Evolutionary conservation across 2,888 invertebrate genomes (phyloP).

Genomic region (Callyntrura guangdongensis): DNA sequence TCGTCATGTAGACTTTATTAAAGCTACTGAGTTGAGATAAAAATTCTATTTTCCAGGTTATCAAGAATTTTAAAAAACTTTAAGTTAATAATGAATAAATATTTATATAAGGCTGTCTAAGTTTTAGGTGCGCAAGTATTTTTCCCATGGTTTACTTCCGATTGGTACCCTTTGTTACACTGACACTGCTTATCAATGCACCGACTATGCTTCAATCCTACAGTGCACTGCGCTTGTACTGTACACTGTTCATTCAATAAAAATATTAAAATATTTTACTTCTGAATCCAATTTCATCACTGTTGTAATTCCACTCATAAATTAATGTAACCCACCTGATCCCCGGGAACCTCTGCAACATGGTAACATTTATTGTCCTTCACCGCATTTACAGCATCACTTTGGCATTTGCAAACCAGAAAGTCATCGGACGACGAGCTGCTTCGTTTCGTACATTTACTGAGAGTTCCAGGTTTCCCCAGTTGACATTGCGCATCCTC

Average conservation of each 20-base stretch:
- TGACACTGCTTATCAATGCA: not conserved
- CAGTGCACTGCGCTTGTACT: conserved; percentile 22
- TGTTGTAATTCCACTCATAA: too few relatives aligned
- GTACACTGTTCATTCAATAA: too few relatives aligned
- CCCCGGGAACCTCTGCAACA: not conserved
- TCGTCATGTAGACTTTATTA: too few relatives aligned
- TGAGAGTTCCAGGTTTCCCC: conserved; percentile 14
- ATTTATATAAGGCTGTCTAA: too few relatives aligned
- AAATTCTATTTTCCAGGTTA: too few relatives aligned
- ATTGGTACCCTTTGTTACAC: conserved; percentile 4
- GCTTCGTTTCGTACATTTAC: not conserved
- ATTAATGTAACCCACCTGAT: too few relatives aligned
- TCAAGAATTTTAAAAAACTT: too few relatives aligned
- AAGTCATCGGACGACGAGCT: not conserved
- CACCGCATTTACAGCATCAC: not conserved
- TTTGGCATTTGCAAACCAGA: conserved; percentile 1
- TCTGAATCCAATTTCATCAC: too few relatives aligned
- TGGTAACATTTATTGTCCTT: conserved; percentile 18
- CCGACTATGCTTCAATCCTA: not conserved
- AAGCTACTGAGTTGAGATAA: too few relatives aligned
- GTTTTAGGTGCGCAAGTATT: not conserved
- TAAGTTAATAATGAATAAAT: too few relatives aligned
- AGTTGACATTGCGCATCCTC: conserved; percentile 45
- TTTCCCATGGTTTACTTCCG: not conserved
- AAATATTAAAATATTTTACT: too few relatives aligned